These are phyloP conservation scores for Tachysurus vachellii DNA, from an alignment of 2,113 vertebrate genomes.

Conservation along the genomic window DNA sequence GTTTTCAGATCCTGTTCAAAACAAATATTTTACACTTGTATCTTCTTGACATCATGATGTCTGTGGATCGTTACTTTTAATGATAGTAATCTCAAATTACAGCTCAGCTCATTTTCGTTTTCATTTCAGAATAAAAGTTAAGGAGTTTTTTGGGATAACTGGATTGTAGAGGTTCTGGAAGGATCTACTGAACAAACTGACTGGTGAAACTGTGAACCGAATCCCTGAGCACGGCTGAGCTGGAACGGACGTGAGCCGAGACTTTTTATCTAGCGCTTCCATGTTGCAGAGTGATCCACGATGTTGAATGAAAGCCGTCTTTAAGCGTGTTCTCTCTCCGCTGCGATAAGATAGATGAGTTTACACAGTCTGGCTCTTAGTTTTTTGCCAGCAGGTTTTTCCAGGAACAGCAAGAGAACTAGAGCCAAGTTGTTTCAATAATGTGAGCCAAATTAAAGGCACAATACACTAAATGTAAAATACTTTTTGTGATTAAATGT, in stretches of 20 bases:
- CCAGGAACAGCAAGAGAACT: neutral
- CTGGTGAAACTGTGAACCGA: neutral
- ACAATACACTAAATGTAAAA: neutral
- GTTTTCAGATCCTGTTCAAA: neutral
- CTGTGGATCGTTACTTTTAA: neutral
- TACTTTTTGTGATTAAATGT: neutral
- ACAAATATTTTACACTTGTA: neutral
- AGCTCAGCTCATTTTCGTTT: neutral
- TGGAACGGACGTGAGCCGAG: neutral
- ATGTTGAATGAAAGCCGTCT: neutral
- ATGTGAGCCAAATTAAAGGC: neutral
- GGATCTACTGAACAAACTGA: neutral
- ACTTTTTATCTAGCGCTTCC: slow-evolving; percentile 10
- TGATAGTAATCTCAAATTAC: neutral
- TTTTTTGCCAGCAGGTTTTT: neutral
- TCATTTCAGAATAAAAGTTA: neutral
- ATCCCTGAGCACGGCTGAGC: neutral
- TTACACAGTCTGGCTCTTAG: neutral
- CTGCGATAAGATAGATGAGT: slow-evolving; percentile 1
- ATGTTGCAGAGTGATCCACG: neutral
- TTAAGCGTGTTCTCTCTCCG: neutral
- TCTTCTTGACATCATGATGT: neutral
- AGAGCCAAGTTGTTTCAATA: neutral
- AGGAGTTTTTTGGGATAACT: neutral
- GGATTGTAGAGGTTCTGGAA: neutral